Evolutionary conservation across 2,888 invertebrate genomes (phyloP).

Genomic region (Monochamus alternatus): DNA sequence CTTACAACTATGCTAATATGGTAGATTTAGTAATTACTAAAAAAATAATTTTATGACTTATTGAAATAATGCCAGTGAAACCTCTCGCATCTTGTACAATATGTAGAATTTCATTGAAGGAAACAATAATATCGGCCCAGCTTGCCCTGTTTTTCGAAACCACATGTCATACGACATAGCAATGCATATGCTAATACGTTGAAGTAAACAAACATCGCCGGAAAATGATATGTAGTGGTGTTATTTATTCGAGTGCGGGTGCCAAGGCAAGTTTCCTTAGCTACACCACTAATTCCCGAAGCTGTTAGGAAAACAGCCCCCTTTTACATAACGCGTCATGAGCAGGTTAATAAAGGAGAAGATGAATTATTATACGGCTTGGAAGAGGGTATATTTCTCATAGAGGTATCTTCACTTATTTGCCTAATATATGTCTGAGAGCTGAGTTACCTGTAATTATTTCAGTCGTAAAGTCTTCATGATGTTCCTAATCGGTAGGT

Average conservation of each 20-base stretch:
- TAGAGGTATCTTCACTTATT: conserved; percentile 44
- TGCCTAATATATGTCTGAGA: conserved; percentile 45
- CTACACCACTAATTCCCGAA: conserved; percentile 44
- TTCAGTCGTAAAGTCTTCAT: conserved; percentile 34
- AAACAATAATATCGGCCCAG: no score
- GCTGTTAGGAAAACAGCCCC: conserved; percentile 48
- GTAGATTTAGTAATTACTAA: no score
- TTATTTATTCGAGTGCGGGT: conserved; percentile 37
- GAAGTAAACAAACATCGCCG: conserved; percentile 29
- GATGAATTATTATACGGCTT: conserved; percentile 55
- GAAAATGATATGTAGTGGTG: conserved; percentile 35
- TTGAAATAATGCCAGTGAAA: no score
- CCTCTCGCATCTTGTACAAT: no score
- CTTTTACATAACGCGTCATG: conserved; percentile 52
- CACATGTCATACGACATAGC: background rate
- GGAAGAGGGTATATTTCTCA: conserved; percentile 51
- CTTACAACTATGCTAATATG: no score
- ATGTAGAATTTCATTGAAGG: no score
- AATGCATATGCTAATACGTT: conserved; percentile 17
- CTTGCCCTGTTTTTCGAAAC: no score
- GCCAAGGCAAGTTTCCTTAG: conserved; percentile 37
- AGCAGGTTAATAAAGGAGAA: conserved; percentile 57
- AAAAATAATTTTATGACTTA: no score
- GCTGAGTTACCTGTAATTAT: conserved; percentile 34
- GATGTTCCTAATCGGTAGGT: conserved; percentile 26